Evolutionary conservation across 2,113 vertebrate genomes (phyloP).

Genomic region (Chaetodon trifascialis): DNA sequence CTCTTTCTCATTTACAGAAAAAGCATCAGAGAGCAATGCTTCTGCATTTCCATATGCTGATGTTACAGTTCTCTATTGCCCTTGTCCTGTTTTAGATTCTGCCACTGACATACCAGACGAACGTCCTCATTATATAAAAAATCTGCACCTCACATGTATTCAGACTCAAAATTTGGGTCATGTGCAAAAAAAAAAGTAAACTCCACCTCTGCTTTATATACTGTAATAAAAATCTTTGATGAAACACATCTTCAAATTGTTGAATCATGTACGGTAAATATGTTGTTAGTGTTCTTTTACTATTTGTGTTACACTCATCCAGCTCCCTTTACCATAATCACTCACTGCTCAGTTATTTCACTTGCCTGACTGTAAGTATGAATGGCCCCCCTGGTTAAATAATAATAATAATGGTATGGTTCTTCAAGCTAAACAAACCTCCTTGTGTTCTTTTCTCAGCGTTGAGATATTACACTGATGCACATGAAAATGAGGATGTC

Average conservation of each 20-base stretch:
- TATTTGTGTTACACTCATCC: not conserved
- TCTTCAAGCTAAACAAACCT: not conserved
- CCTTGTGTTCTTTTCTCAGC: not conserved
- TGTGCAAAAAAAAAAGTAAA: not conserved
- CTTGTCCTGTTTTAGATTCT: not conserved
- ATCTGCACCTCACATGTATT: not conserved
- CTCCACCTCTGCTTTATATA: not conserved
- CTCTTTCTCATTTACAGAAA: not conserved
- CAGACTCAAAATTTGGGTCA: not conserved
- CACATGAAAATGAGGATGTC: rapidly evolving
- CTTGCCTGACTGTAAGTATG: not conserved
- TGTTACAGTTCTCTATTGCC: not conserved
- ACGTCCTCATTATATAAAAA: not conserved
- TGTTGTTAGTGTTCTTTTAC: no score
- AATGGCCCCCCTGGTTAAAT: no score
- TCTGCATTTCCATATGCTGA: not conserved
- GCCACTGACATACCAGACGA: not conserved
- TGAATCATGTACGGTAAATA: not conserved
- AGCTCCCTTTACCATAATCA: not conserved
- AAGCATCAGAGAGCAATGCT: not conserved
- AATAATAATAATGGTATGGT: no score
- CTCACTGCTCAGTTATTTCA: not conserved
- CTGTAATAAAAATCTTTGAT: no score
- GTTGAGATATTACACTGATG: rapidly evolving
- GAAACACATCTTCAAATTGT: not conserved